phyloP scores from a whole-genome alignment of 2,113 vertebrate genomes.

The Pan paniscus region DNA sequence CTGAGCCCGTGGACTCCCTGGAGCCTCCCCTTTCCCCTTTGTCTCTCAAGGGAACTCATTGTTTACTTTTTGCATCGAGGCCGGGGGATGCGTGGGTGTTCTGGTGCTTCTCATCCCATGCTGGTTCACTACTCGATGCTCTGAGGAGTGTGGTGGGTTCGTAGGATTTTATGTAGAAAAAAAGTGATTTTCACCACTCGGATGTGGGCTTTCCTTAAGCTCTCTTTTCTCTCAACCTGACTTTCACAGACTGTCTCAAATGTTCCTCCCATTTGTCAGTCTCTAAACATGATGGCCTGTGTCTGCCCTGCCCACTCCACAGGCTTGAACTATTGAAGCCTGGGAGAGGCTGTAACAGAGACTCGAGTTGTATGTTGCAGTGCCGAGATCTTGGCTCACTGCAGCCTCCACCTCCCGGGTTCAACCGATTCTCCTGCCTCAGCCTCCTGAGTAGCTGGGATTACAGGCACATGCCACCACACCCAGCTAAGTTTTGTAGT shows the following conservation, averaged over 20 bases:
- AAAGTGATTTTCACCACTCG: not conserved
- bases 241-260: not conserved
- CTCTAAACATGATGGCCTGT: accelerated
- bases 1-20: no score
- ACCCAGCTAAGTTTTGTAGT: no score
- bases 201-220: slow-evolving; percentile 1
- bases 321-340: accelerated
- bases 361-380: accelerated
- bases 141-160: not conserved
- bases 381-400: accelerated
- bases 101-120: not conserved
- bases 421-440: no score
- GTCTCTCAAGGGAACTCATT: accelerated
- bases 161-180: slow-evolving; percentile 60
- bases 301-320: accelerated
- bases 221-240: not conserved
- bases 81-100: not conserved
- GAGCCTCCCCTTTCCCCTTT: no score
- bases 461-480: no score
- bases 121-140: not conserved
- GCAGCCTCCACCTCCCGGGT: no score
- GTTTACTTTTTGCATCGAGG: slow-evolving; percentile 8
- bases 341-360: accelerated
- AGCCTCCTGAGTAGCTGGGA: no score
- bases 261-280: not conserved